Percentiles rank a stretch among this genome's conserved stretches.
Evolutionary conservation across 2,113 vertebrate species (phyloP).

Genomic region (Lophura nycthemera): DNA sequence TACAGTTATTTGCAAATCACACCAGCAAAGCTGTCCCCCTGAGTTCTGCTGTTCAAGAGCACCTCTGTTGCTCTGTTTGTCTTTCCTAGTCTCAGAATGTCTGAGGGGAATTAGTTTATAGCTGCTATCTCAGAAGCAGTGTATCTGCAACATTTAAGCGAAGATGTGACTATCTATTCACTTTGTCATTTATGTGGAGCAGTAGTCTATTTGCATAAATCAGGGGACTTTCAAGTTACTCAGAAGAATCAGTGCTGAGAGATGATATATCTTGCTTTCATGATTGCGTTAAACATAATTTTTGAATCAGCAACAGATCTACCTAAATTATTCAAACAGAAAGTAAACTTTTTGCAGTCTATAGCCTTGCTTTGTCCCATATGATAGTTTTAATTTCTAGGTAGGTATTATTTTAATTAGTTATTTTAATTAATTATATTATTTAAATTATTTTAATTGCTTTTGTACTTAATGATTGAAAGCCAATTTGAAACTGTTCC

Average conservation of each 20-base stretch:
- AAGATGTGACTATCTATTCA: background rate
- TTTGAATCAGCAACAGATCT: background rate
- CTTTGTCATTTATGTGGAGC: background rate
- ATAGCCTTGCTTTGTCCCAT: background rate
- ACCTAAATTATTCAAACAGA: background rate
- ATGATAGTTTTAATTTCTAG: background rate
- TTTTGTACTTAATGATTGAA: background rate
- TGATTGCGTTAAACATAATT: fast-evolving
- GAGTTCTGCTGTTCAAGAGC: background rate
- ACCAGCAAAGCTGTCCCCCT: fast-evolving
- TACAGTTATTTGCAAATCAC: background rate
- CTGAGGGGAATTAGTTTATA: background rate
- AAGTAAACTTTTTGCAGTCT: background rate
- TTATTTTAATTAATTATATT: background rate
- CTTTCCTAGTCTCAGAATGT: background rate
- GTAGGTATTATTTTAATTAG: background rate
- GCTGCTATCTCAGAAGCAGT: background rate
- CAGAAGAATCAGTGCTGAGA: background rate
- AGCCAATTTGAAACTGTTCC: background rate
- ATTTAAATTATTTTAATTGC: background rate
- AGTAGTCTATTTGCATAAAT: background rate
- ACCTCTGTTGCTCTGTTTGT: fast-evolving
- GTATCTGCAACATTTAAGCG: background rate
- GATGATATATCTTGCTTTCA: background rate
- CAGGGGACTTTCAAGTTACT: background rate